Base-by-base conservation (phyloP, 2,113 vertebrate genomes). In the Rhinoderma darwinii region DNA sequence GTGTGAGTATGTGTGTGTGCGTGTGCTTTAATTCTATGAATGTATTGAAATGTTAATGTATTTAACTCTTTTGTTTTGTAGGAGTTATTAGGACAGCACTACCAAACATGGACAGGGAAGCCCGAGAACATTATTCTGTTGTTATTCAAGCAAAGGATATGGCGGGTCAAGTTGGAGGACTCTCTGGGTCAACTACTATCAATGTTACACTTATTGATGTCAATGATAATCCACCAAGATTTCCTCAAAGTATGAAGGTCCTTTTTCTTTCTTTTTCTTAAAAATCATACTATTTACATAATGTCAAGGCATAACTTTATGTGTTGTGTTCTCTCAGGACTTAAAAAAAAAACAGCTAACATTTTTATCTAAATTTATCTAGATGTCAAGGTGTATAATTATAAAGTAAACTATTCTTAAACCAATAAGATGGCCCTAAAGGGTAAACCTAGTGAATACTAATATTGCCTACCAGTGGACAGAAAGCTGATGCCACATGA, bases 111-210 rank as follows among this genome's bases (percentile, higher is more conserved):
- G 98, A 99, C 90, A 95, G 98, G 85, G 98, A 99, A 96, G 98
- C 97, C 91, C 95, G 96, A 92, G 98, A 99, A 80, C 97, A 99
- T 90, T 99, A 99, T 91, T 96, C 95, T 0, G 97, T 99, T 76
- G 97, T 99, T 84, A 98, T 99, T 93, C 98, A 99, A 94, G 98
- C 98, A 95, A 99, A 99, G 95, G 98, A 99, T 92, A 99, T 99
- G 98, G 98, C 97, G 50, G 98, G 98, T 63, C 97, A 98, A 92
- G 96, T 98, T 1, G 98, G 98, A 88, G 98, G 98, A 32, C 96
- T 98, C 61, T 99, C 98, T 0, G 98, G 98, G 75, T 97, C 98
- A 35, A 99, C 98, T 77, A 98, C 97, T 1, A 95, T 99, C 91
- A 99, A 98, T 92, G 97, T 99, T 92, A 98, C 97, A 0, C 95